Percentiles rank a stretch among this genome's conserved stretches.
Evolutionary conservation across 2,797 vertebrate species (phyloP).

Genomic region (Hypotaenidia philippensis): DNA sequence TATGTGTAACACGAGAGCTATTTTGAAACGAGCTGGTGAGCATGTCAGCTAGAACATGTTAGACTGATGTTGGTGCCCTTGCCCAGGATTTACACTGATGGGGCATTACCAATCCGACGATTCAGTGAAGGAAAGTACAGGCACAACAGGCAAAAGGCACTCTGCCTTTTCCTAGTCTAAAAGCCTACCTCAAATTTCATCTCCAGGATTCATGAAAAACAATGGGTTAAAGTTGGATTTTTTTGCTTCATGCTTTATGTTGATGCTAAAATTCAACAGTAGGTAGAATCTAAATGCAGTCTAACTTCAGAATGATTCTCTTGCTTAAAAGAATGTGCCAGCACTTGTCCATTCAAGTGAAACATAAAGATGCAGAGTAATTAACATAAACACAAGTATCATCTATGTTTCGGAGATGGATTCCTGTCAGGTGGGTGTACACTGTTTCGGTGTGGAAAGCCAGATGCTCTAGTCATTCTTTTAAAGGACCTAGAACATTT

Average conservation of each 20-base stretch:
- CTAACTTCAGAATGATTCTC: not conserved
- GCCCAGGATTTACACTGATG: not conserved
- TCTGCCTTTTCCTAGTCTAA: not conserved
- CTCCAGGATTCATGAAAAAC: not conserved
- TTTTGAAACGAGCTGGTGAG: not conserved
- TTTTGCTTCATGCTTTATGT: not conserved
- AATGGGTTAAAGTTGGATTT: not conserved
- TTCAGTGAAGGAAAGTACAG: not conserved
- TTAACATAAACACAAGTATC: constrained; percentile 43
- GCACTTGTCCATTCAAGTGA: constrained; percentile 1
- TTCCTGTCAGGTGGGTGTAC: constrained; percentile 64
- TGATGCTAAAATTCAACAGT: constrained; percentile 8
- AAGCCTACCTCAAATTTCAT: not conserved
- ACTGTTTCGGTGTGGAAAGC: constrained; percentile 15
- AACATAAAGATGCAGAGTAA: constrained; percentile 37
- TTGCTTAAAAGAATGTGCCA: constrained; percentile 23
- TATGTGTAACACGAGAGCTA: not conserved
- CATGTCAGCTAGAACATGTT: not conserved
- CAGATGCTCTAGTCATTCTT: constrained; percentile 66
- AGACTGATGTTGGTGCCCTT: not conserved
- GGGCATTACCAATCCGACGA: not conserved
- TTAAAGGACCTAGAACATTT: constrained; percentile 66
- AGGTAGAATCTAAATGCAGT: not conserved
- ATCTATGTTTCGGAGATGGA: constrained; percentile 22
- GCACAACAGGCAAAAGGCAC: not conserved